Conservation (phyloP, 2,888 invertebrate genomes). For the Barypeithes pellucidus region DNA sequence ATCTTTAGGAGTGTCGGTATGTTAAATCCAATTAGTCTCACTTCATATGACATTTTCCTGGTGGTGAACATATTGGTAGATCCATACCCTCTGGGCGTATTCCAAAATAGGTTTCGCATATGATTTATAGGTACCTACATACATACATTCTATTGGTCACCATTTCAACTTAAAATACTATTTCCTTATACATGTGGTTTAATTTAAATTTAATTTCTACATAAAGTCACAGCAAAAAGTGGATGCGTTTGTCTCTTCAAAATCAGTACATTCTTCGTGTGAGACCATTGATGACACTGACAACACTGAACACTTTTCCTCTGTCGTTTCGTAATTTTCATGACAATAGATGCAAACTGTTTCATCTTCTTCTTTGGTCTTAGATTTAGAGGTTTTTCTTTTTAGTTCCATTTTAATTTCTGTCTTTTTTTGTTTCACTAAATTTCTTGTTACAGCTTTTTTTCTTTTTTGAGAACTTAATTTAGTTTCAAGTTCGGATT, state of each 20-base stretch:
- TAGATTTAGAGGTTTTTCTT: neutral
- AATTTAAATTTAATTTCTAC: neutral
- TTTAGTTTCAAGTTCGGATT: neutral
- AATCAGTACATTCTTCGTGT: neutral
- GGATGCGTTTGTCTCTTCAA: neutral
- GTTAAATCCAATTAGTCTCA: no score
- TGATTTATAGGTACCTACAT: no score
- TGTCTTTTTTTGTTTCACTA: neutral
- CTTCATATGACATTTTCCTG: no score
- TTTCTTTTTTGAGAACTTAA: neutral
- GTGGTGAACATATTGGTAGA: no score
- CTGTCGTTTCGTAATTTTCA: neutral
- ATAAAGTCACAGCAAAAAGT: neutral
- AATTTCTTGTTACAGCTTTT: neutral
- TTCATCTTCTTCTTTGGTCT: neutral
- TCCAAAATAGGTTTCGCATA: no score
- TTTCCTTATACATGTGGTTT: no score
- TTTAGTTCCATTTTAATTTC: neutral
- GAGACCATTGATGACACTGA: neutral
- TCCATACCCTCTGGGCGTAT: no score
- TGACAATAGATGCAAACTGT: neutral
- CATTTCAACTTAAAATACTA: no score
- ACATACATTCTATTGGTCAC: no score
- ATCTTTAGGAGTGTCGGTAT: no score
- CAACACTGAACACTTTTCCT: neutral